These are phyloP conservation scores for Poecilia latipinna DNA, from an alignment of 2,113 vertebrate species.

Conservation along the genomic window DNA sequence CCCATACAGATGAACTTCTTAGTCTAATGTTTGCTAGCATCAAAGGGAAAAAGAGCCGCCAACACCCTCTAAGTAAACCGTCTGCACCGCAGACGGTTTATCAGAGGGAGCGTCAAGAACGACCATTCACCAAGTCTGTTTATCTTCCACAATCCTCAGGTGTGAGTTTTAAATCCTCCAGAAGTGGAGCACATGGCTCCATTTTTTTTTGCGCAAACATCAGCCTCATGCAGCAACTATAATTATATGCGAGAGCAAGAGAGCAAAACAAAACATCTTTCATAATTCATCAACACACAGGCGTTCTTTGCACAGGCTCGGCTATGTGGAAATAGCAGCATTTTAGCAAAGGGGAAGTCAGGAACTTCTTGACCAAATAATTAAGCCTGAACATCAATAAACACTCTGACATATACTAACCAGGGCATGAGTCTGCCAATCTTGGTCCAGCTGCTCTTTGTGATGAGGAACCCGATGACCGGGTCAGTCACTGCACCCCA, in stretches of 20 bases:
- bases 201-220: constrained; percentile 35
- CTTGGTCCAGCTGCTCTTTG: constrained; percentile 90
- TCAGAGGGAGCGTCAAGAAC: constrained; percentile 15
- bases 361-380: not conserved
- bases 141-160: constrained; percentile 37
- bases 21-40: constrained; percentile 8
- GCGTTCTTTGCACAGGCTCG: not conserved
- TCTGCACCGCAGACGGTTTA: not conserved
- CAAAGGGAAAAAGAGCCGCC: not conserved
- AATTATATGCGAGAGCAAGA: constrained; percentile 36
- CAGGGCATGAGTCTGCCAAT: constrained; percentile 96
- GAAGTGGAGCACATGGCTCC: not conserved
- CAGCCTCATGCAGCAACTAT: not conserved
- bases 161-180: constrained; percentile 13
- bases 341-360: not conserved
- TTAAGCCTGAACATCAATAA: not conserved
- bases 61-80: constrained; percentile 20
- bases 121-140: constrained; percentile 20
- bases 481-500: constrained; percentile 93
- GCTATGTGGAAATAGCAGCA: not conserved
- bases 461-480: constrained; percentile 92
- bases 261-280: constrained; percentile 31
- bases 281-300: constrained; percentile 19
- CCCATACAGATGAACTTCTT: not conserved
- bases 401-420: constrained; percentile 75